phyloP scores from a whole-genome alignment of 2,888 invertebrate genomes.

The Tanytarsus gracilentus region DNA sequence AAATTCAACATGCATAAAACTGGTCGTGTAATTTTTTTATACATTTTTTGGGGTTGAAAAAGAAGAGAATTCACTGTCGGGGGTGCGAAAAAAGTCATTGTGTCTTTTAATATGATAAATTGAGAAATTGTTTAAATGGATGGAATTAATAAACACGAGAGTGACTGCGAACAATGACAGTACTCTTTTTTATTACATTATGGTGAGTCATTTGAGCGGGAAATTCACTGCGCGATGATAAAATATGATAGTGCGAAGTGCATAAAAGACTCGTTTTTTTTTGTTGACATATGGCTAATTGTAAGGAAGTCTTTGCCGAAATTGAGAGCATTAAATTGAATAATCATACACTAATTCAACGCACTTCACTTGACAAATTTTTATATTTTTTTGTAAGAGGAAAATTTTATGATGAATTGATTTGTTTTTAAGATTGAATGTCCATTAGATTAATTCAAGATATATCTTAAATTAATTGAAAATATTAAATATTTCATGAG shows the following conservation, averaged over 20 bases:
- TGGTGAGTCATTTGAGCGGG: slow-evolving; percentile 16
- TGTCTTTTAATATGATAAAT: slow-evolving; percentile 28
- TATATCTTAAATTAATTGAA: no score
- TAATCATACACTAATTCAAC: slow-evolving; percentile 28
- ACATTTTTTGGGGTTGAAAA: slow-evolving; percentile 23
- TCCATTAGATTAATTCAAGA: no score
- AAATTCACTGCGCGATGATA: background rate
- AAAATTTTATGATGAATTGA: no score
- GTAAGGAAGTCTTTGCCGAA: background rate
- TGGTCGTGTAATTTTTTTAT: slow-evolving; percentile 23
- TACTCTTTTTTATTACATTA: slow-evolving; percentile 6
- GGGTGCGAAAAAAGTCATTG: slow-evolving; percentile 13
- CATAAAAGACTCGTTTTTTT: background rate
- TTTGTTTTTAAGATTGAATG: no score
- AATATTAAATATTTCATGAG: no score
- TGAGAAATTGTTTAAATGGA: slow-evolving; percentile 26
- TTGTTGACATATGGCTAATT: slow-evolving; percentile 29
- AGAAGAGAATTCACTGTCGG: background rate
- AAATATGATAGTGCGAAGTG: background rate
- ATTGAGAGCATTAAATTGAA: slow-evolving; percentile 22
- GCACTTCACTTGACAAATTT: slow-evolving; percentile 2
- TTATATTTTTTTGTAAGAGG: no score
- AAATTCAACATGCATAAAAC: slow-evolving; percentile 26
- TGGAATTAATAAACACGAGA: slow-evolving; percentile 28
- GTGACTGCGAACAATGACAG: background rate